A percentile compares a stretch with the other conserved stretches of the same genome.
phyloP scores from a whole-genome alignment of 2,113 vertebrate species.

The Callionymus lyra region DNA sequence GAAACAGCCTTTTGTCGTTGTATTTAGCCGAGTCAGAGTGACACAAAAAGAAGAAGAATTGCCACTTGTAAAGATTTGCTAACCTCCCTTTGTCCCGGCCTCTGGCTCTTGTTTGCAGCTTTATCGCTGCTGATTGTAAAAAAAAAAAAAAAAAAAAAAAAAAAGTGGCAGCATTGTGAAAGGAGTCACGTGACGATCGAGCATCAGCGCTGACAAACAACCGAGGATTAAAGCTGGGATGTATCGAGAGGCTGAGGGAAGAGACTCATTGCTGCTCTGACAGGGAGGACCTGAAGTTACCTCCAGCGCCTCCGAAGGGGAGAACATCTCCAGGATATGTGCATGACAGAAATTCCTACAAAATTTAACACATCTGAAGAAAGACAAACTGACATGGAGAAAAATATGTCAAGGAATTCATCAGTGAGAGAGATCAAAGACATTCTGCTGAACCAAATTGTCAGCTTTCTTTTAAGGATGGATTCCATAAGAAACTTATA shows the following conservation, averaged over 20 bases:
- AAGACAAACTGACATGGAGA: slow-evolving; percentile 13
- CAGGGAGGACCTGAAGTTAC: slow-evolving; percentile 23
- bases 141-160: slow-evolving; percentile 6
- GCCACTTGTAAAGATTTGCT: slow-evolving; percentile 25
- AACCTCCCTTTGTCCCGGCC: slow-evolving; percentile 30
- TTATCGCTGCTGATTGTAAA: slow-evolving; percentile 11
- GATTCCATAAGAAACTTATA: too few relatives aligned
- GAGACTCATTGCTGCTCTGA: slow-evolving; percentile 22
- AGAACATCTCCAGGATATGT: slow-evolving; percentile 5
- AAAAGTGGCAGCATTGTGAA: slow-evolving; percentile 11
- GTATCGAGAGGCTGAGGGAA: slow-evolving; percentile 12
- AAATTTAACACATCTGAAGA: slow-evolving; percentile 18
- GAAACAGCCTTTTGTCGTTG: slow-evolving; percentile 31
- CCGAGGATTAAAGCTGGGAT: slow-evolving; percentile 12
- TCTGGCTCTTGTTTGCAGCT: slow-evolving; percentile 19
- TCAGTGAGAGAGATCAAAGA: slow-evolving; percentile 20
- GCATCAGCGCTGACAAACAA: slow-evolving; percentile 29
- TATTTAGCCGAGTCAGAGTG: slow-evolving; percentile 15
- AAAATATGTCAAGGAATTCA: slow-evolving; percentile 15
- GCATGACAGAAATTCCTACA: slow-evolving; percentile 13
- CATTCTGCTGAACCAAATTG: slow-evolving; percentile 2
- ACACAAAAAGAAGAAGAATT: slow-evolving; percentile 10
- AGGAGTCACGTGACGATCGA: slow-evolving; percentile 24
- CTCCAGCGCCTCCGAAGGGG: background rate
- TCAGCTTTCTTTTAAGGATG: background rate